phyloP scores from a whole-genome alignment of 2,113 vertebrate species.

The Chrysochloris asiatica region DNA sequence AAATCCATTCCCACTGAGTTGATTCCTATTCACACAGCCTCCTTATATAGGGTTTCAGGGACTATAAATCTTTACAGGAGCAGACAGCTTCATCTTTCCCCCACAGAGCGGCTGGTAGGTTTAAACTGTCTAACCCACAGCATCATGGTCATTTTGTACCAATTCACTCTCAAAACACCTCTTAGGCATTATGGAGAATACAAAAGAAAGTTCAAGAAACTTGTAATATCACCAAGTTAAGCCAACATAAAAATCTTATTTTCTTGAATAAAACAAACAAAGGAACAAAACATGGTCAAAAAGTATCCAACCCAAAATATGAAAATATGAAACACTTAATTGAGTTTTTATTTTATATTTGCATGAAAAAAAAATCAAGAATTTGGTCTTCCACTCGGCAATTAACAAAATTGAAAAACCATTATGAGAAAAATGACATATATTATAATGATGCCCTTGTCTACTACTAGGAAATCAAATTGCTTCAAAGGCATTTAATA shows the following conservation, averaged over 20 bases:
- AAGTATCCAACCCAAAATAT: neutral
- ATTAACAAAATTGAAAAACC: constrained; percentile 71
- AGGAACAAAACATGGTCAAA: neutral
- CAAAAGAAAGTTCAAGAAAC: neutral
- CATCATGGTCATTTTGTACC: too few relatives aligned
- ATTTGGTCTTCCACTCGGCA: constrained; percentile 56
- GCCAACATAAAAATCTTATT: neutral
- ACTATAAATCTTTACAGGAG: too few relatives aligned
- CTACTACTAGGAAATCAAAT: constrained; percentile 73
- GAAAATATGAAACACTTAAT: neutral
- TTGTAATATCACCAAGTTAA: constrained; percentile 14
- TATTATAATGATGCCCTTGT: constrained; percentile 70
- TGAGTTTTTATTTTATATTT: neutral
- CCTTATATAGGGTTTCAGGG: too few relatives aligned
- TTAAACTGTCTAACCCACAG: too few relatives aligned
- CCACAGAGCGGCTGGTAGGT: too few relatives aligned
- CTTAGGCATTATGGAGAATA: neutral
- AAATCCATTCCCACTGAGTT: too few relatives aligned
- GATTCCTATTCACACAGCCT: too few relatives aligned
- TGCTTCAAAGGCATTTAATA: constrained; percentile 71
- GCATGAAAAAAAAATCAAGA: neutral
- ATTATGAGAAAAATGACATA: constrained; percentile 74
- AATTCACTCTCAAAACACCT: too few relatives aligned
- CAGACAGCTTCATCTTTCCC: too few relatives aligned
- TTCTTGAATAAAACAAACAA: constrained; percentile 37